Conservation (phyloP, 2,888 invertebrate genomes). For the Sisyra terminalis region DNA sequence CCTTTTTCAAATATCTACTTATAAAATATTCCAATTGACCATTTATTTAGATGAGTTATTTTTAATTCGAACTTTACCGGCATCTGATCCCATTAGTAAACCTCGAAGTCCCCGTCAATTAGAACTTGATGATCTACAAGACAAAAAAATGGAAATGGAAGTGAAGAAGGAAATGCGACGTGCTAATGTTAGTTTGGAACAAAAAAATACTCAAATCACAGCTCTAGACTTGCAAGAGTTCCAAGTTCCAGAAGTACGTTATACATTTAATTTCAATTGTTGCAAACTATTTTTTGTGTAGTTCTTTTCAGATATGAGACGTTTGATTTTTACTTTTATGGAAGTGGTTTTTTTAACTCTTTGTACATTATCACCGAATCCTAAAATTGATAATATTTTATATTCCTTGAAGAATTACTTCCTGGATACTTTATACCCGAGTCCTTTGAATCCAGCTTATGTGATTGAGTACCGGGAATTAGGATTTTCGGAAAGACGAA, state of each 20-base stretch:
- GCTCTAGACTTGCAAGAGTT: neutral
- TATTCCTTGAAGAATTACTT: constrained; percentile 1
- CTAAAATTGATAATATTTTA: neutral
- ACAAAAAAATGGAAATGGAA: constrained; percentile 1
- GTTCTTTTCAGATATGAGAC: constrained; percentile 6
- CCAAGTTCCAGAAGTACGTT: constrained; percentile 4
- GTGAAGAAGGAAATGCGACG: constrained; percentile 6
- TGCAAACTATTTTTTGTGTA: neutral
- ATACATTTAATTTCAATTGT: neutral
- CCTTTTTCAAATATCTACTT: neutral
- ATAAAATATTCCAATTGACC: neutral
- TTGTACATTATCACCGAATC: neutral
- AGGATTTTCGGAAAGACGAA: constrained; percentile 5
- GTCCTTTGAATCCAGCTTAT: constrained; percentile 4
- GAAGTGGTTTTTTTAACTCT: constrained; percentile 1
- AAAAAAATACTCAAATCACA: neutral
- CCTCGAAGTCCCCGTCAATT: neutral
- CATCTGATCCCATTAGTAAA: constrained; percentile 1
- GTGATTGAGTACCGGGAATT: constrained; percentile 5
- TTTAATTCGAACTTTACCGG: constrained; percentile 4
- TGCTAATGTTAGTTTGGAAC: neutral
- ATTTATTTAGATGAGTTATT: constrained; percentile 6
- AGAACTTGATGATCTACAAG: constrained; percentile 4
- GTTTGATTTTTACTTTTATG: constrained; percentile 2
- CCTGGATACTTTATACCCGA: constrained; percentile 2